phyloP scores from a whole-genome alignment of 2,888 invertebrate genomes.

The Ryuthela nishihirai region DNA sequence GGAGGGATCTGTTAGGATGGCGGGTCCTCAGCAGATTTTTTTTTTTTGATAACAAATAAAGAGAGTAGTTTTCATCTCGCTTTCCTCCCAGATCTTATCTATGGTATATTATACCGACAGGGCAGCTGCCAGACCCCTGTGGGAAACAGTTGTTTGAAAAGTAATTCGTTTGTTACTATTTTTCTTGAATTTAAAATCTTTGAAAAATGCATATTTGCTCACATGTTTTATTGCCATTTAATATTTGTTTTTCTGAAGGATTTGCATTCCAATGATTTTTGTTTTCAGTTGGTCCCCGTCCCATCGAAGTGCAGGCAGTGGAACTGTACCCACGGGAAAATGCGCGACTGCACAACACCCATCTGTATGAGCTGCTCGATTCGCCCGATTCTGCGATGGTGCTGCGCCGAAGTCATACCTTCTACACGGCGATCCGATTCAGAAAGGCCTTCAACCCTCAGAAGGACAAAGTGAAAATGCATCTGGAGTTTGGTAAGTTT shows the following conservation, averaged over 20 bases:
- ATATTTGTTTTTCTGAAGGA: no score
- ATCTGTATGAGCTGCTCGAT: slow-evolving; percentile 59
- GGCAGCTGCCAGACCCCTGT: no score
- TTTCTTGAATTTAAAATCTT: neutral
- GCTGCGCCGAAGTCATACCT: slow-evolving; percentile 67
- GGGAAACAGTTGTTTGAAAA: no score
- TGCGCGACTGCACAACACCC: slow-evolving; percentile 65
- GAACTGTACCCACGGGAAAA: slow-evolving; percentile 67
- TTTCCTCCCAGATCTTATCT: no score
- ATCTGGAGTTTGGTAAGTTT: slow-evolving; percentile 39
- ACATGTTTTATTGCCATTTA: neutral
- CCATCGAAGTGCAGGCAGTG: slow-evolving; percentile 44
- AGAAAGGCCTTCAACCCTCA: slow-evolving; percentile 67
- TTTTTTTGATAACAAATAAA: no score
- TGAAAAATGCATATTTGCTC: neutral
- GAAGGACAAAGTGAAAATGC: slow-evolving; percentile 65
- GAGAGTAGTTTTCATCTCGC: no score
- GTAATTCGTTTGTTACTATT: no score
- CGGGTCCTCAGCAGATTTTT: no score
- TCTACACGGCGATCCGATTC: slow-evolving; percentile 66
- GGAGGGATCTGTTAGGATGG: no score
- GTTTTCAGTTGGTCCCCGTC: slow-evolving; percentile 21
- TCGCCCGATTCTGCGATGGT: slow-evolving; percentile 59
- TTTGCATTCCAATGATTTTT: no score
- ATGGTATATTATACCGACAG: no score